Evolutionary conservation across 1,140 invertebrate species (phyloP).

Genomic region (Mycetomoellerius zeteki): DNA sequence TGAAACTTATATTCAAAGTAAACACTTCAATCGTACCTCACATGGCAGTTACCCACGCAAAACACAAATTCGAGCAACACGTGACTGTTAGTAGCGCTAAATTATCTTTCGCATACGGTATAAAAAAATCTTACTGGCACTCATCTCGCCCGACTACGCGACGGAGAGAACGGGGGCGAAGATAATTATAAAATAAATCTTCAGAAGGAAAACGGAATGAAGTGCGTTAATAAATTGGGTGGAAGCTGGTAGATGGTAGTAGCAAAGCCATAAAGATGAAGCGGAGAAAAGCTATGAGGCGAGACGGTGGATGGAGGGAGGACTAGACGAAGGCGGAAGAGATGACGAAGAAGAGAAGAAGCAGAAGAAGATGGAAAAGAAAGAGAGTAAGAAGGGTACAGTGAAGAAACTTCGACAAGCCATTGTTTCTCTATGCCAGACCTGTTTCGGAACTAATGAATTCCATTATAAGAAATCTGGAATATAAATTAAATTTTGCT

Average conservation of each 20-base stretch:
- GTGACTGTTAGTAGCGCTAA: constrained; percentile 3
- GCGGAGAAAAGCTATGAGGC: constrained; percentile 57
- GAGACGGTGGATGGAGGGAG: constrained; percentile 15
- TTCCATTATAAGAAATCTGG: constrained; percentile 81
- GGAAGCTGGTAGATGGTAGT: constrained; percentile 55
- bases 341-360: constrained; percentile 51
- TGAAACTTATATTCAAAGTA: neutral
- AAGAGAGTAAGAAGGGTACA: constrained; percentile 20
- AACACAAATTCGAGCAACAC: constrained; percentile 14
- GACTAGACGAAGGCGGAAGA: constrained; percentile 50
- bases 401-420: constrained; percentile 57
- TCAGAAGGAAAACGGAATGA: constrained; percentile 60
- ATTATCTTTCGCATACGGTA: constrained; percentile 34
- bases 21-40: neutral
- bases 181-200: constrained; percentile 66
- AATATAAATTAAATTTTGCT: constrained; percentile 81
- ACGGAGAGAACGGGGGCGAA: constrained; percentile 5
- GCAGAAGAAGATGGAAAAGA: constrained; percentile 29
- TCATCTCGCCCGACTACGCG: constrained; percentile 29
- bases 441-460: constrained; percentile 76
- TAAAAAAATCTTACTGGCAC: constrained; percentile 52
- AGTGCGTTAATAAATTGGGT: constrained; percentile 60
- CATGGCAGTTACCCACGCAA: neutral
- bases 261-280: constrained; percentile 62
- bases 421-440: constrained; percentile 74